Base-by-base conservation (phyloP, 2,888 invertebrate genomes). In the Agrotis ipsilon region DNA sequence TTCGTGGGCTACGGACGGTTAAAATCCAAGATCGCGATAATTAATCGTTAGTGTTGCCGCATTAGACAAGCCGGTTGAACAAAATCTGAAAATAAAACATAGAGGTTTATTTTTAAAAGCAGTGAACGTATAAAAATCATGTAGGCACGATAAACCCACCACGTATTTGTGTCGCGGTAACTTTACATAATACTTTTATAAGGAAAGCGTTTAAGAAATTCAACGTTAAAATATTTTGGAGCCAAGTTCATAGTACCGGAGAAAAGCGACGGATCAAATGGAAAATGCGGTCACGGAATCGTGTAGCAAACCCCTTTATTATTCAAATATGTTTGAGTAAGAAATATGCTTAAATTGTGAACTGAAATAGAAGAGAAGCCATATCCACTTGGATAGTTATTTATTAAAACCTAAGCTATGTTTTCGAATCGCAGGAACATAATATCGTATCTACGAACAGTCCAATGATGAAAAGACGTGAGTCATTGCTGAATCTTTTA, bases 141-240 rank as follows among this genome's bases (percentile, higher is more conserved):
- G 39, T 70, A 24, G 24, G 32, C 55, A 32, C 58, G 24, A 21
- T 52, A 60, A 60, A 39, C 48, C 39, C 14, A 14, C 19, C 13
- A 55, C 48, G 54, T 55, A 70, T 59, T 70, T 57, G 19, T 21
- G 49, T 52, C 43, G 14, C 39, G 51, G 51, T 60, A 77, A 52
- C 18, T 48, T 75, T 43, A 46, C 48, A 61, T 51, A 78, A 78
- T 72, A 76, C 58, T 61, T 61, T 52, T 65, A 24, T 48, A 39
- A 61, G 43, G 52, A 78, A 66, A 71, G 52, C 27, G 13, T 64
- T 43, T 52, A 51, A 69, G 46, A 72, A 72, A 72, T 78, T 49
- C 57, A 54, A 51, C 57, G 24, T 32, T 11, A 78, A 78, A 65
- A 72, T 58, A 18, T 64, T 64, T 48, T 39, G 51, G 14, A 65